phyloP scores from a whole-genome alignment of 2,888 invertebrate species.

The Limnephilus auricula region DNA sequence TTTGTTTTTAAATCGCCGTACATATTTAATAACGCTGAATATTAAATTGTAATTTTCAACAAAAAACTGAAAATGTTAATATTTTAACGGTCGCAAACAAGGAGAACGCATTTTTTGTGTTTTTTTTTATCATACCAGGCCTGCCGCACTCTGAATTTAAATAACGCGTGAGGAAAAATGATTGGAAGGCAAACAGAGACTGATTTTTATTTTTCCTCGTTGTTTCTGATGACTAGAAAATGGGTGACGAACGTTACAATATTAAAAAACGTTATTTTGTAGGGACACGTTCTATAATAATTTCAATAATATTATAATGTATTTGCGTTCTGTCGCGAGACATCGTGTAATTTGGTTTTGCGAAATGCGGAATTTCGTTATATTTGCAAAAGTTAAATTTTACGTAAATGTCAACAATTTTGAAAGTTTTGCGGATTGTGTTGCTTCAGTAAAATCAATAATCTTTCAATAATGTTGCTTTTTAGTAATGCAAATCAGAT shows the following conservation, averaged over 20 bases:
- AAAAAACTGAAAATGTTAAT: not conserved
- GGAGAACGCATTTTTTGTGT: not conserved
- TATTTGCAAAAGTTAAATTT: no score
- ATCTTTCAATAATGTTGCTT: no score
- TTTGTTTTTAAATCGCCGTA: not conserved
- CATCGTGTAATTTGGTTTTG: no score
- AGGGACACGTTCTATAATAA: not conserved
- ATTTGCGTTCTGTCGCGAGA: no score
- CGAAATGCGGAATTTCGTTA: no score
- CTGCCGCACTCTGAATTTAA: not conserved
- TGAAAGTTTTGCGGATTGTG: no score
- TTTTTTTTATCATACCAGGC: not conserved
- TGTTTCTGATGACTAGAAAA: not conserved
- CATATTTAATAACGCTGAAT: not conserved
- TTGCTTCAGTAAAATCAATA: no score
- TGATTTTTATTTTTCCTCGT: not conserved
- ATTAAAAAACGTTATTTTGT: not conserved
- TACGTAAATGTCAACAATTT: no score
- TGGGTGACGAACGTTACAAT: not conserved
- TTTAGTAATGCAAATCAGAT: no score
- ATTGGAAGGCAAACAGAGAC: not conserved
- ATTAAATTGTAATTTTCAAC: not conserved
- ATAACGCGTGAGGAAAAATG: not conserved
- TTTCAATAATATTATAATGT: not conserved
- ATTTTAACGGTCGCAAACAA: not conserved